Percentiles rank a stretch among this genome's conserved stretches.
phyloP scores from a whole-genome alignment of 2,113 vertebrate species.

The Pseudopipra pipra region DNA sequence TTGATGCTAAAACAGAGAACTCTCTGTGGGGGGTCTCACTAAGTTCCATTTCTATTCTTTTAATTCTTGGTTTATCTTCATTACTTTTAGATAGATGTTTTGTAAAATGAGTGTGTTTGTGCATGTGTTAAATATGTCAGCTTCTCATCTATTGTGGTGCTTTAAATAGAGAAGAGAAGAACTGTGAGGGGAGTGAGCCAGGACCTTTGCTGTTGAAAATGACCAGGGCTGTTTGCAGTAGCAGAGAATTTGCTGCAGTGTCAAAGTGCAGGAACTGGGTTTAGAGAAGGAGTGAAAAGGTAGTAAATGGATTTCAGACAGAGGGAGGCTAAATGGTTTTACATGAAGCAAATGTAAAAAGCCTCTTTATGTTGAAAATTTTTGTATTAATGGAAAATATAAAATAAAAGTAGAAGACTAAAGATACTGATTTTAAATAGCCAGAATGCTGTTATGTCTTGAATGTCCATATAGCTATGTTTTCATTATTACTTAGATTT shows the following conservation, averaged over 20 bases:
- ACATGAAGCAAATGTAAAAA: neutral
- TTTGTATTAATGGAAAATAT: neutral
- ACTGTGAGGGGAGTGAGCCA: neutral
- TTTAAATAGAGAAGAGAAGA: neutral
- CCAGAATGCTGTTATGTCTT: neutral
- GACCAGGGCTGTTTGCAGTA: neutral
- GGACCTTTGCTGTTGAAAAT: neutral
- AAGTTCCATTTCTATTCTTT: neutral
- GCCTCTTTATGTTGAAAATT: neutral
- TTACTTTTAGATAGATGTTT: neutral
- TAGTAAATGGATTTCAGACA: neutral
- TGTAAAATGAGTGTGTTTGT: neutral
- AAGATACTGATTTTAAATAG: neutral
- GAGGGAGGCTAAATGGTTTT: neutral
- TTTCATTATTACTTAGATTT: neutral
- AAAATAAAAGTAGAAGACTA: neutral
- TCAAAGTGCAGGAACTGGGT: neutral
- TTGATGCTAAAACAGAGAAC: neutral
- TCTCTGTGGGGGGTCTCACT: neutral
- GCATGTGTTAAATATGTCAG: neutral
- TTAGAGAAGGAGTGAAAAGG: neutral
- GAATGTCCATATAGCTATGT: neutral
- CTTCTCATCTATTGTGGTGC: neutral
- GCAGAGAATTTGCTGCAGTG: neutral
- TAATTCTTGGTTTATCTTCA: neutral